Conservation (phyloP, 23 tunicate species). For the Trididemnum miniatum region DNA sequence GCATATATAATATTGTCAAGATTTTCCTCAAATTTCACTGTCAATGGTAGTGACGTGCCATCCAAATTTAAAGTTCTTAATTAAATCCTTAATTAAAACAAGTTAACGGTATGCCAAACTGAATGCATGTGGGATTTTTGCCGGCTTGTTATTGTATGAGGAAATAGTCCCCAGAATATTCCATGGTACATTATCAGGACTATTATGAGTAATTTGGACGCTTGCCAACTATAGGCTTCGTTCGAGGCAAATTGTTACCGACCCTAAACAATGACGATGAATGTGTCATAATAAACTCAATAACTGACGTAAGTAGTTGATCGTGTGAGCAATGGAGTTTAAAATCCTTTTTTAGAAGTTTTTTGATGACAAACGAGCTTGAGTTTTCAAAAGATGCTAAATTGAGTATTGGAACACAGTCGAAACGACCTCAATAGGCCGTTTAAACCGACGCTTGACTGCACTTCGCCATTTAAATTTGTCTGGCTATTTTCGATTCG, state of each 20-base stretch:
- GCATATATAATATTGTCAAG: no score
- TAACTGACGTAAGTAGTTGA: not conserved
- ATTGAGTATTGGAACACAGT: no score
- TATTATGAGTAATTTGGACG: constrained; percentile 1
- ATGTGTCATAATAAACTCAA: not conserved
- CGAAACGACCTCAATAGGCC: no score
- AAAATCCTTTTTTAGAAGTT: not conserved
- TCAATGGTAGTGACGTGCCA: no score
- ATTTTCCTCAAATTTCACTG: no score
- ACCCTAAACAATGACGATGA: not conserved
- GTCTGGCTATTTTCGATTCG: no score
- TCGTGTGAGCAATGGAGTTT: not conserved
- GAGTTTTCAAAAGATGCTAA: not conserved
- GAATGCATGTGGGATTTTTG: no score
- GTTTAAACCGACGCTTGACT: not conserved
- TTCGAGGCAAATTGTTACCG: no score
- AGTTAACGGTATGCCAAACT: no score
- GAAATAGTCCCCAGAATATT: not conserved
- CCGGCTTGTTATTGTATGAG: no score
- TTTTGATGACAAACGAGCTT: not conserved
- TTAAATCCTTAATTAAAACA: no score
- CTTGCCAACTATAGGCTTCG: not conserved
- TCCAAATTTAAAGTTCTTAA: no score
- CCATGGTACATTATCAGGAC: not conserved
- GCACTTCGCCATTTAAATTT: not conserved